Conservation (phyloP, 2,113 vertebrate genomes). For the Oenanthe melanoleuca region DNA sequence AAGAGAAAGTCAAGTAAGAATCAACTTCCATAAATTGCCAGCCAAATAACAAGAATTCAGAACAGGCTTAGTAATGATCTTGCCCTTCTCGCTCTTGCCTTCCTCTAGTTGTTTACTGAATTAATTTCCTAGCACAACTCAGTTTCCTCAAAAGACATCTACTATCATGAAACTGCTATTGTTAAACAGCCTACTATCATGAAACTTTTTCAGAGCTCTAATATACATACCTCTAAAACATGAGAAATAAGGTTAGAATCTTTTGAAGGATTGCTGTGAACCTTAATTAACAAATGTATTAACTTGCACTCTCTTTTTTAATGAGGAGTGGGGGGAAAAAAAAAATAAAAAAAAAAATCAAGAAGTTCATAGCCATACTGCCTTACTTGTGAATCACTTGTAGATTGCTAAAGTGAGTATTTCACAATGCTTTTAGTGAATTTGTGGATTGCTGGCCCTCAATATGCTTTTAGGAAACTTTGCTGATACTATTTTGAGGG, state of each 20-base stretch:
- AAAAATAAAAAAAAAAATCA: background rate
- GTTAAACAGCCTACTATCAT: background rate
- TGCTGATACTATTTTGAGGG: background rate
- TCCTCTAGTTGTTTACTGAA: background rate
- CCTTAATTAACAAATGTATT: background rate
- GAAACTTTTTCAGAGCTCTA: background rate
- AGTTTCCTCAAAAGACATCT: background rate
- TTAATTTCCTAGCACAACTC: background rate
- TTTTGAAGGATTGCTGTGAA: background rate
- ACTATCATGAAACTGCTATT: background rate
- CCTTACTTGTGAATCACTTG: background rate
- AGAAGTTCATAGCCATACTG: background rate
- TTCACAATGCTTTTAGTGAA: background rate
- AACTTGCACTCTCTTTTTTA: background rate
- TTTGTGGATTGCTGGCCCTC: background rate
- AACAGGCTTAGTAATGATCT: background rate
- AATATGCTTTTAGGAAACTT: background rate
- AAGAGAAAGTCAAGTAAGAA: background rate
- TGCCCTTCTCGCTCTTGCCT: background rate
- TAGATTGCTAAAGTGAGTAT: background rate
- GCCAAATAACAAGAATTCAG: background rate
- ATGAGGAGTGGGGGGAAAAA: background rate
- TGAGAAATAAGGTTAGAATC: background rate
- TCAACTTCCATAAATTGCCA: background rate
- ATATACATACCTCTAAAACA: background rate